Conservation (phyloP, 2,888 invertebrate species). For the Epirrhoe tristata region DNA sequence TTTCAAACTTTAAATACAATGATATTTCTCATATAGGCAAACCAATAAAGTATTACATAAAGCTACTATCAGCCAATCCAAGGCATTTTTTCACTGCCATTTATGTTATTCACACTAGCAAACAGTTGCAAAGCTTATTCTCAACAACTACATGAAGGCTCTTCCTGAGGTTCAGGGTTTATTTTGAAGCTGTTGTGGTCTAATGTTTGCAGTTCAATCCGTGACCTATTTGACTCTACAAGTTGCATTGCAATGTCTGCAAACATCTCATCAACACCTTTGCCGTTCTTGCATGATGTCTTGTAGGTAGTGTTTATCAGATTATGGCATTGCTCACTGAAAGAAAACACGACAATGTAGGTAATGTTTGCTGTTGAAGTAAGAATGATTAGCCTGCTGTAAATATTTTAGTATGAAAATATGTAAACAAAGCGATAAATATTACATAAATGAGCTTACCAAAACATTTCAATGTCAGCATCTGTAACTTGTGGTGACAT, state of each 20-base stretch:
- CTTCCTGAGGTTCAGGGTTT: slow-evolving; percentile 85
- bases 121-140: neutral
- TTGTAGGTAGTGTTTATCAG: slow-evolving; percentile 95
- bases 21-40: neutral
- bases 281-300: slow-evolving; percentile 95
- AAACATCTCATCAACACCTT: slow-evolving; percentile 96
- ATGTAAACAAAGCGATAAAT: neutral
- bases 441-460: slow-evolving; percentile 71
- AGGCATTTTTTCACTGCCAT: neutral
- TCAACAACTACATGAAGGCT: slow-evolving; percentile 80
- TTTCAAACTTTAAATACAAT: neutral
- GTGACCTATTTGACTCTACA: slow-evolving; percentile 92
- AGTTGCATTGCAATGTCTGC: slow-evolving; percentile 93
- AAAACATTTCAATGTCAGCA: slow-evolving; percentile 95
- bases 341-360: slow-evolving; percentile 15
- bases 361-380: neutral
- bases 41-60: neutral
- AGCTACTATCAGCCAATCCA: neutral
- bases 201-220: slow-evolving; percentile 92
- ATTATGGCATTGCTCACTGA: slow-evolving; percentile 95
- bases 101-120: neutral
- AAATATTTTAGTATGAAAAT: no score
- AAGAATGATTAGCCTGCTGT: no score
- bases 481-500: slow-evolving; percentile 92
- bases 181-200: slow-evolving; percentile 92